phyloP scores from a whole-genome alignment of 2,797 vertebrate species.

The Anolis apletophallus region DNA sequence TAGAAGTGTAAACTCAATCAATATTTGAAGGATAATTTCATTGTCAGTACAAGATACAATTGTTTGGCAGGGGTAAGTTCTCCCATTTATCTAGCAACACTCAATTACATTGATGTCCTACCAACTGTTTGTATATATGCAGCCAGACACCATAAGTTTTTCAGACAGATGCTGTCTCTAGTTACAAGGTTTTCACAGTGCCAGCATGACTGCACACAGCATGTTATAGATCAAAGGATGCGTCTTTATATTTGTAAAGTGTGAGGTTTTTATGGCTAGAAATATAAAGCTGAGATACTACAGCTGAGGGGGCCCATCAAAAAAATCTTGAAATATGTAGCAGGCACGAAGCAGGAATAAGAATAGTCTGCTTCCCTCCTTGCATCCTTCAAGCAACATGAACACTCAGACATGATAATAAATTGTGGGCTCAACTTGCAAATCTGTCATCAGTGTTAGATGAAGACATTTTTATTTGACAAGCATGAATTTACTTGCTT shows the following conservation, averaged over 20 bases:
- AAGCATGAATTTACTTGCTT: neutral
- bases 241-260: constrained; percentile 12
- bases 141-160: neutral
- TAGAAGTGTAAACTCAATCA: neutral
- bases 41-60: neutral
- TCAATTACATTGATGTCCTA: neutral
- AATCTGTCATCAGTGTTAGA: neutral
- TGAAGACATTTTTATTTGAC: neutral
- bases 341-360: neutral
- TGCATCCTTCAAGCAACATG: neutral
- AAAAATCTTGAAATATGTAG: constrained; percentile 1
- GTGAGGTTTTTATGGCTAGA: constrained; percentile 35
- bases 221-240: constrained; percentile 32
- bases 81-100: neutral
- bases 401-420: neutral
- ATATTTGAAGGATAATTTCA: neutral
- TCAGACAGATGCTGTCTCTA: constrained; percentile 24
- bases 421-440: neutral
- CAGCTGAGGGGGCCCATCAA: constrained; percentile 34
- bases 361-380: neutral
- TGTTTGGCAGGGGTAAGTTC: neutral
- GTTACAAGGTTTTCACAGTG: constrained; percentile 27
- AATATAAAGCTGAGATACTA: constrained; percentile 29
- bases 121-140: constrained; percentile 14
- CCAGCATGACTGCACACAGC: constrained; percentile 18